Base-by-base conservation (phyloP, 2,888 invertebrate genomes). In the Campaea margaritaria region DNA sequence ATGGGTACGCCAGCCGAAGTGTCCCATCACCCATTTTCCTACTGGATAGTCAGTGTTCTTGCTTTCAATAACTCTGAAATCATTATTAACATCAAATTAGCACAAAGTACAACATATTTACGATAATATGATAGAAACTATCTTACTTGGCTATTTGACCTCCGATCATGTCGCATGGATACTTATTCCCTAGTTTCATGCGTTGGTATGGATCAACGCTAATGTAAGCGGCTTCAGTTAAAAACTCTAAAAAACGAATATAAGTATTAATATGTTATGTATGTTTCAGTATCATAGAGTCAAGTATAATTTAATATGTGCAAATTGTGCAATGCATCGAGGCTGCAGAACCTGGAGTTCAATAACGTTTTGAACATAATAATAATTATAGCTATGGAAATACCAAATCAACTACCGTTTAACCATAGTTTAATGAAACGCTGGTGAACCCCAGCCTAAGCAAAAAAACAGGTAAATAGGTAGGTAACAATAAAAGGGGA, bases 151-250 rank as follows among this genome's bases (percentile, higher is more conserved):
- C 95, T 47, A 96, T 91, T 89, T 96, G 96, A 3, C 93, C 85
- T 27, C 96, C 96, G 62, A 95, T 93, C 94, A 96, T 95, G 16
- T 94, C 93, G 48, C 94, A 72, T 74, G 81, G 74, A 86, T 85
- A 85, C 49, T 74, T 53, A 67, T 73, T 49, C 64, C 85, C 76
- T 77, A 87, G 93, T 93, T 85, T 86, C 71, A 86, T 63, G 31
- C 86, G 75, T 64, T 87, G 86, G 68, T 95, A 96, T 0, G 96
- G 96, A 82, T 96, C 96, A 36, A 96, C 94, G 67, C 95, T 95
- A n/a, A 95, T 75, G 73, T 91, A 95, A 51, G 93, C 89, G 0
- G 95, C 95, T 85, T 95, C 93, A 5, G 93, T 89, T 38, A 96
- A 82, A 69, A 94, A 94, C 82, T 95, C 95, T 95, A 75, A 49